Evolutionary conservation across 2,113 vertebrate species (phyloP).

Genomic region (Halcyon senegalensis): DNA sequence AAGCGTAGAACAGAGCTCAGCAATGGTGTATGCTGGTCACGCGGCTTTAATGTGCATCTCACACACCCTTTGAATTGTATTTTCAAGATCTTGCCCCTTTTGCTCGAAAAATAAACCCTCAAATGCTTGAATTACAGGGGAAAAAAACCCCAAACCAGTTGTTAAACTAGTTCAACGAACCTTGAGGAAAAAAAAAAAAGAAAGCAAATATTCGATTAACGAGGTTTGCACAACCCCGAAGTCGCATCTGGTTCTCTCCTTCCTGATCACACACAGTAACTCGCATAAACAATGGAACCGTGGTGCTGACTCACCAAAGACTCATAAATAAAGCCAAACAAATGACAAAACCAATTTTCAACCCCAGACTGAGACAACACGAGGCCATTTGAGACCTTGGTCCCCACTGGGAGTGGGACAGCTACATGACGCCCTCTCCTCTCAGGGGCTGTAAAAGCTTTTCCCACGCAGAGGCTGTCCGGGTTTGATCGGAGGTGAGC

Average conservation of each 20-base stretch:
- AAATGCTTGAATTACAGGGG: neutral
- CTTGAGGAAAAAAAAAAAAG: neutral
- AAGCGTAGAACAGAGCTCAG: neutral
- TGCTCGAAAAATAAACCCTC: neutral
- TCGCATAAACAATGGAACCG: slow-evolving; percentile 19
- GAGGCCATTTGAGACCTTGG: neutral
- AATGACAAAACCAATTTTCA: neutral
- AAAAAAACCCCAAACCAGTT: neutral
- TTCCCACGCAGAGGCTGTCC: neutral
- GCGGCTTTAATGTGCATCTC: fast-evolving
- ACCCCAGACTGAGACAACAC: neutral
- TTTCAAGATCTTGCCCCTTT: neutral
- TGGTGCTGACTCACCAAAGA: neutral
- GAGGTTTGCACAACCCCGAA: neutral
- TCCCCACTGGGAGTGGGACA: neutral
- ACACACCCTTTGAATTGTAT: neutral
- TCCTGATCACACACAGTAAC: neutral
- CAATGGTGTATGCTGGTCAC: fast-evolving
- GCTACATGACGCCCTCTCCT: neutral
- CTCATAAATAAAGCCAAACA: neutral
- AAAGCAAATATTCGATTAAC: neutral
- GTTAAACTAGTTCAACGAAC: neutral
- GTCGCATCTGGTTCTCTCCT: neutral
- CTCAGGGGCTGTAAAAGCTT: fast-evolving
- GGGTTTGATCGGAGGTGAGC: neutral